These are phyloP conservation scores for Vespertilio murinus DNA, from an alignment of 2,797 vertebrate genomes.

Conservation along the genomic window DNA sequence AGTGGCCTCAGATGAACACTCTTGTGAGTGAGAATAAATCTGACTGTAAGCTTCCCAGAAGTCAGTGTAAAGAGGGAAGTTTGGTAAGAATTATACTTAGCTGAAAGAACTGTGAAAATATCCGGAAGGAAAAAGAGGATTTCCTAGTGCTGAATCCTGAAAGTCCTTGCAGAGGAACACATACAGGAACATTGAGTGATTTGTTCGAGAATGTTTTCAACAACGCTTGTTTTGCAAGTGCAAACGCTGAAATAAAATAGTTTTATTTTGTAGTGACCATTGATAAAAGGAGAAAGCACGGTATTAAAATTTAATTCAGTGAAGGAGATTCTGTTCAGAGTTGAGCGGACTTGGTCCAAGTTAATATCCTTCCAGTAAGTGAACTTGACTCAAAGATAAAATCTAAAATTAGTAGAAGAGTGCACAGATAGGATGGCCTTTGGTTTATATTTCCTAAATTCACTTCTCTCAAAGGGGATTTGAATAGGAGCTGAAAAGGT, in stretches of 20 bases:
- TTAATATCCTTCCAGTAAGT: neutral
- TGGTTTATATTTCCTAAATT: neutral
- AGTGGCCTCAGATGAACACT: neutral
- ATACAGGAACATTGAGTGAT: neutral
- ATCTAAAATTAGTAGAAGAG: neutral
- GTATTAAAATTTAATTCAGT: neutral
- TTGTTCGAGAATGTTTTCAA: neutral
- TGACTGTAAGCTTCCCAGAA: neutral
- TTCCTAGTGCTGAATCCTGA: neutral
- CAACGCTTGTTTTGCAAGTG: neutral
- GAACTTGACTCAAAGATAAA: neutral
- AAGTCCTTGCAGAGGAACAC: neutral
- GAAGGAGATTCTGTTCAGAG: neutral
- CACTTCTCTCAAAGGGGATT: neutral
- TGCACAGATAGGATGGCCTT: neutral
- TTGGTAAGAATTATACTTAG: conserved; percentile 1
- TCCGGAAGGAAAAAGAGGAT: neutral
- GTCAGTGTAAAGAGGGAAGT: neutral
- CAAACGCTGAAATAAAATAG: neutral
- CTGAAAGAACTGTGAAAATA: neutral
- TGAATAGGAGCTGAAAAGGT: neutral
- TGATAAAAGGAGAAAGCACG: conserved; percentile 29
- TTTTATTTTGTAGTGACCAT: neutral
- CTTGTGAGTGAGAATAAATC: neutral
- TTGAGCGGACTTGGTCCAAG: neutral